Base-by-base conservation (phyloP, 2,888 invertebrate species). In the Zootermopsis nevadensis region DNA sequence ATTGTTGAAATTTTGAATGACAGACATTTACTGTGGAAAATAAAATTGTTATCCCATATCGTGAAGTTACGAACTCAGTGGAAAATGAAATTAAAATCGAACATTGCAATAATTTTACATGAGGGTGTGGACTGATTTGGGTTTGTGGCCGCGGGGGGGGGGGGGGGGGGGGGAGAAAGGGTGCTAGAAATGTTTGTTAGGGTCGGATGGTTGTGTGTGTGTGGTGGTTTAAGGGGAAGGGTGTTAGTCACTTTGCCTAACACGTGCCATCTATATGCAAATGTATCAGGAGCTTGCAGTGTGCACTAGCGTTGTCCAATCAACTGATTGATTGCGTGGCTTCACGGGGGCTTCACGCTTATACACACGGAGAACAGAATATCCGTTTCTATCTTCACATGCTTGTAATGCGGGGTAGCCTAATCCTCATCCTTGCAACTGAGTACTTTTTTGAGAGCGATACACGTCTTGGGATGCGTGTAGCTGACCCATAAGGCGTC, bases 231-330 rank as follows among this genome's bases (percentile, higher is more conserved):
- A 15, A 33, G 35, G 74, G 38, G 24, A 7, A n/a, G 42, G 38
- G 74, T 74, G 74, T 74, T 74, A 74, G 35, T 42, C 74, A 74
- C 74, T 38, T 42, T 74, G 42, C 38, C 38, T n/a, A n/a, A 22
- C 74, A 19, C 3, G 35, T n/a, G n/a, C 74, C 74, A 74, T 74
- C 74, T 74, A 42, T 42, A 74, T 74, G 74, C 74, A 74, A 42
- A 74, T 74, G 74, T 38, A 74, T 38, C 74, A 42, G 35, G n/a
- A 38, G 38, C 22, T 12, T 22, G 31, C 22, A 22, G 33, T 69
- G 69, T 30, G 69, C 69, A 22, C 74, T 74, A n/a, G 6, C 42
- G n/a, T 74, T 74, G 74, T 74, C 74, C 74, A 74, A 74, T 74
- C 74, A 74, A 22, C 35, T 74, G 74, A 74, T 74, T 38, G 74